Conservation (phyloP, 2,888 invertebrate genomes). For the Stenchaetothrips biformis region DNA sequence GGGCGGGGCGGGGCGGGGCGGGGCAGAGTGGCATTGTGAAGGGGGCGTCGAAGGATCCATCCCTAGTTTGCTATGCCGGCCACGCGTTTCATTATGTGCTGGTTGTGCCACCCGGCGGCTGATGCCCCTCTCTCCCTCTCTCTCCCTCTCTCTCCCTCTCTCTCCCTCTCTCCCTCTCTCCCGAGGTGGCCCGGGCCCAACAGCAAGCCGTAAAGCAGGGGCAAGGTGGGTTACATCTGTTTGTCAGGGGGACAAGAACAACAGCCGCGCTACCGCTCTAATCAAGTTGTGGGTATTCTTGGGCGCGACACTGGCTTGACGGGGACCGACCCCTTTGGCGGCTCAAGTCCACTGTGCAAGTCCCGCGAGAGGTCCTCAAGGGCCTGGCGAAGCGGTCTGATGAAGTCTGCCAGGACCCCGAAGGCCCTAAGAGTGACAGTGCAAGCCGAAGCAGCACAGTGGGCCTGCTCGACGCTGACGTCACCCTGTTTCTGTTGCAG, state of each 20-base stretch:
- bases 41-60: background rate
- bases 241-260: background rate
- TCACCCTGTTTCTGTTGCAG: constrained; percentile 31
- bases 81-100: constrained; percentile 22
- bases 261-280: background rate
- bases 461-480: no score
- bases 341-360: background rate
- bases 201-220: background rate
- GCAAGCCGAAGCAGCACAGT: no score
- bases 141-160: constrained; percentile 32
- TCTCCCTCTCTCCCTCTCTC: no score
- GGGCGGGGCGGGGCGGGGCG: background rate
- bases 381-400: no score
- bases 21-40: background rate
- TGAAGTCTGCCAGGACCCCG: no score
- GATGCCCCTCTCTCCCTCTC: background rate
- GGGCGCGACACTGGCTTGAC: background rate
- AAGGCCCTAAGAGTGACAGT: no score
- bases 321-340: background rate
- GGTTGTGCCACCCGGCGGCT: constrained; percentile 12
- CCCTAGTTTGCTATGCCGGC: constrained; percentile 5
- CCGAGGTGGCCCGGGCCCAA: background rate
- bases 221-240: constrained; percentile 26
- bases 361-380: background rate
- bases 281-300: background rate